Percentiles rank a stretch among this genome's conserved stretches.
Conservation (phyloP, 2,888 invertebrate genomes). For the Salpingus planirostris region DNA sequence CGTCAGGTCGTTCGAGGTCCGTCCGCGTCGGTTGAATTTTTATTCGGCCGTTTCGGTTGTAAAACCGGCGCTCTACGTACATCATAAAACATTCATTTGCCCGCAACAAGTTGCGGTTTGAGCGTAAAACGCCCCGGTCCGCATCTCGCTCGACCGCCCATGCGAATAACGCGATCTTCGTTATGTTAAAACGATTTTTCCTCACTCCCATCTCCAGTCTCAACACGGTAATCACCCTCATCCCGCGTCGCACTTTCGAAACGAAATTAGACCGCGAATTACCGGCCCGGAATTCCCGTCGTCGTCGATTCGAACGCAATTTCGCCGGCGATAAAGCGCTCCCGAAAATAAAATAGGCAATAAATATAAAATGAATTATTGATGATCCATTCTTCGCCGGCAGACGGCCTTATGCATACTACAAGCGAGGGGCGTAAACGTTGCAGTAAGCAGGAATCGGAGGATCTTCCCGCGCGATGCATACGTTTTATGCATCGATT, state of each 20-base stretch:
- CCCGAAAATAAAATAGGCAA: constrained; percentile 16
- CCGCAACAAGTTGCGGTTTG: constrained; percentile 18
- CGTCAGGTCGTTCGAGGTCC: no score
- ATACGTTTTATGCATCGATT: constrained; percentile 25
- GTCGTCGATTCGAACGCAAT: no score
- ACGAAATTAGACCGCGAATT: no score
- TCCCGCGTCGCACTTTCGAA: no score
- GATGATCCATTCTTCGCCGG: constrained; percentile 25
- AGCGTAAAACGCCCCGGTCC: constrained; percentile 17
- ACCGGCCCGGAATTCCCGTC: no score
- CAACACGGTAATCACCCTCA: no score
- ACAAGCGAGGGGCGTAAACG: constrained; percentile 27
- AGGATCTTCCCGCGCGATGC: constrained; percentile 22
- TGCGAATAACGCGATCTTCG: constrained; percentile 19
- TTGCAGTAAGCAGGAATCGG: constrained; percentile 24
- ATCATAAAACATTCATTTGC: constrained; percentile 19
- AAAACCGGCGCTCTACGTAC: no score
- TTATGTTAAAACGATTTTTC: constrained; percentile 17
- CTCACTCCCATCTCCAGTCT: no score
- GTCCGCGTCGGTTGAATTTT: no score
- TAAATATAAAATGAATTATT: constrained; percentile 31
- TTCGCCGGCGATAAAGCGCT: constrained; percentile 6
- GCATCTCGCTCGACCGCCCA: constrained; percentile 15
- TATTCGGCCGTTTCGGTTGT: no score
- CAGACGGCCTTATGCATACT: no score